Conservation (phyloP, 2,888 invertebrate genomes). For the Aporophyla nigra region DNA sequence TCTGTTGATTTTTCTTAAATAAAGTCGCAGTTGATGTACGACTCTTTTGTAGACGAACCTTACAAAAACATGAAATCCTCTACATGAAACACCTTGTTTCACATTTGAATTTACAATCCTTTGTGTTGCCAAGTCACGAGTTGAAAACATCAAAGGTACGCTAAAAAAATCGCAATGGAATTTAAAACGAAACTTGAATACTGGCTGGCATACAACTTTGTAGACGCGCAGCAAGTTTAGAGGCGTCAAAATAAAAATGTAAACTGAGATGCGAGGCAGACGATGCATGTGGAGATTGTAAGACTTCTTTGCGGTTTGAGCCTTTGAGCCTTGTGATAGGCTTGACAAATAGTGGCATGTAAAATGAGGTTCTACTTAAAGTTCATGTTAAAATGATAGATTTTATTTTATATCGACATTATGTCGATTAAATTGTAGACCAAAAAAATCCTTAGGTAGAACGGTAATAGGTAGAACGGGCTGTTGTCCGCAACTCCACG, state of each 20-base stretch:
- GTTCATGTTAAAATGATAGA: background rate
- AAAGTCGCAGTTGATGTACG: conserved; percentile 16
- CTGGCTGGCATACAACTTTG: conserved; percentile 51
- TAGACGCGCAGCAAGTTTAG: conserved; percentile 61
- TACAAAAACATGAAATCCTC: conserved; percentile 44
- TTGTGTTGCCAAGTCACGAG: conserved; percentile 52
- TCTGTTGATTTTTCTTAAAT: conserved; percentile 30
- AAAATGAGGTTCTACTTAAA: background rate
- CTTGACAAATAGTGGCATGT: conserved; percentile 52
- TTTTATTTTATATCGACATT: no score
- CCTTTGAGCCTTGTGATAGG: conserved; percentile 67
- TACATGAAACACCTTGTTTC: conserved; percentile 48
- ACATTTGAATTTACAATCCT: conserved; percentile 56
- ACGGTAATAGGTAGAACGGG: no score
- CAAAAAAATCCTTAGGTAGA: no score
- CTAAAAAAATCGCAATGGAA: conserved; percentile 56
- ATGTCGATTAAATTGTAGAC: no score
- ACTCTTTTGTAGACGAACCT: conserved; percentile 21
- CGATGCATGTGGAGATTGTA: conserved; percentile 87
- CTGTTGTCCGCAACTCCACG: no score
- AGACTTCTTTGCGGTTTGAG: conserved; percentile 87
- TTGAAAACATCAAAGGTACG: conserved; percentile 40
- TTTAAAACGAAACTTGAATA: conserved; percentile 57
- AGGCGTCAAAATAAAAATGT: conserved; percentile 77
- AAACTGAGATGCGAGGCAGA: conserved; percentile 79